Evolutionary conservation across 2,888 invertebrate genomes (phyloP), one percentile per base, ranked within the genome.

Genomic region (Drepana falcataria): DNA sequence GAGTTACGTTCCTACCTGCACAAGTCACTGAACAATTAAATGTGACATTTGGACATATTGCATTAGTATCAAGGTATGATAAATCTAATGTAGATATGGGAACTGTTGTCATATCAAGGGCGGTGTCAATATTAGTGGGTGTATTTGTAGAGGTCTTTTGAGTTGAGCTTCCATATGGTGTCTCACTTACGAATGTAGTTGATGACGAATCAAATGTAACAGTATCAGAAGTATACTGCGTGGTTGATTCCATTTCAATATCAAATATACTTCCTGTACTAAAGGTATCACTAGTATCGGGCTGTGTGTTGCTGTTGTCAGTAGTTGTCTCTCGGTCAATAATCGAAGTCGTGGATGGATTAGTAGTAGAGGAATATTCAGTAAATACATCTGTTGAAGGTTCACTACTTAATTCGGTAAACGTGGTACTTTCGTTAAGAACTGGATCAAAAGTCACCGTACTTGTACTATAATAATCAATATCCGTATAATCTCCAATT

Each of bases 11-110:
- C 55, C 68, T 68, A 2, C 78, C 78, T 9, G 71, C 78, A 65
- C 88, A 88, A 35, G 65, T 72, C 6, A 78, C 64, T 21, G 88
- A 81, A 62, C 79, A 86, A 61, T 89, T 90, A 49, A 88, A 83
- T 0, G 77, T 59, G 41, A 77, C 68, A 51, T 79, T 68, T 47
- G 81, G 78, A 55, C 84, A 87, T 21, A 59, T 56, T 21, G 56
- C 61, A 35, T 54, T 48, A 34, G 55, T 35, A 48, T 56, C 53
- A 7, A 55, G 37, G 35, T 56, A 51, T 33, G 9, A 47, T 34
- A 49, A 33, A 9, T 51, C 40, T 3, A 41, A 34, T 41, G 40
- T 33, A 5, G 40, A 40, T 34, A 34, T 2, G 33, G 44, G 9
- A 2, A 9, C 44, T 6, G 44, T 9, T 9, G 9, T 44, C 5